phyloP scores from a whole-genome alignment of 2,888 invertebrate species.

The Pristionchus arcanus region DNA sequence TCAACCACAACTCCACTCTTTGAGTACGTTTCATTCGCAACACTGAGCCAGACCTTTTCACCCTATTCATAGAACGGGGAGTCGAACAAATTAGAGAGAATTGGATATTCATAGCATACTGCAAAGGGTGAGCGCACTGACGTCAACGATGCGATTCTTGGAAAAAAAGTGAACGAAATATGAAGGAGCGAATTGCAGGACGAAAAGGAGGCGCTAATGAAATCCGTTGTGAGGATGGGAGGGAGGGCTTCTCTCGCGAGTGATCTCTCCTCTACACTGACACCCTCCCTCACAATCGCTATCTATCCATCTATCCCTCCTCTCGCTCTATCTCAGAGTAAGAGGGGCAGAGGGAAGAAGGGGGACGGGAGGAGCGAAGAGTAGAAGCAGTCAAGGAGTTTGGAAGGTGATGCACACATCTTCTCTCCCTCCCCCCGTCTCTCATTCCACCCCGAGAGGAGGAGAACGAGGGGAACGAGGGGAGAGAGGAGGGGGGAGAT shows the following conservation, averaged over 20 bases:
- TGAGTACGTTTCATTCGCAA: not conserved
- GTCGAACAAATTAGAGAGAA: not conserved
- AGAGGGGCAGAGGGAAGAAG: not conserved
- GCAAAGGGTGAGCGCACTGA: not conserved
- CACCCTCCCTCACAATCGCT: conserved; percentile 36
- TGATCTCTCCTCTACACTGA: conserved; percentile 23
- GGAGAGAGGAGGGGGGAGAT: not conserved
- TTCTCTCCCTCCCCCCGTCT: not conserved
- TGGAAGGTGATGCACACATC: conserved; percentile 40
- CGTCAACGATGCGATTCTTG: not conserved
- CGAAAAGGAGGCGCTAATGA: conserved; percentile 29
- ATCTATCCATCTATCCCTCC: conserved; percentile 15
- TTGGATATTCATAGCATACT: not conserved
- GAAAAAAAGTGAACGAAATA: not conserved
- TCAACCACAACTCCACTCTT: not conserved
- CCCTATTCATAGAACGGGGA: not conserved
- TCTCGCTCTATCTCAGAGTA: not conserved
- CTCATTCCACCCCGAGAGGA: conserved; percentile 24
- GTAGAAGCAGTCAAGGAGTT: conserved; percentile 28
- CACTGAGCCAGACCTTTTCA: not conserved
- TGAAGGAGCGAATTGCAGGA: not conserved
- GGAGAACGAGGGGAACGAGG: not conserved
- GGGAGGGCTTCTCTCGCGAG: conserved; percentile 26
- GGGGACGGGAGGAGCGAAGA: not conserved
- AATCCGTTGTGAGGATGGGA: not conserved